These are phyloP conservation scores for Merodon equestris DNA, from an alignment of 2,888 invertebrate genomes.

Conservation along the genomic window DNA sequence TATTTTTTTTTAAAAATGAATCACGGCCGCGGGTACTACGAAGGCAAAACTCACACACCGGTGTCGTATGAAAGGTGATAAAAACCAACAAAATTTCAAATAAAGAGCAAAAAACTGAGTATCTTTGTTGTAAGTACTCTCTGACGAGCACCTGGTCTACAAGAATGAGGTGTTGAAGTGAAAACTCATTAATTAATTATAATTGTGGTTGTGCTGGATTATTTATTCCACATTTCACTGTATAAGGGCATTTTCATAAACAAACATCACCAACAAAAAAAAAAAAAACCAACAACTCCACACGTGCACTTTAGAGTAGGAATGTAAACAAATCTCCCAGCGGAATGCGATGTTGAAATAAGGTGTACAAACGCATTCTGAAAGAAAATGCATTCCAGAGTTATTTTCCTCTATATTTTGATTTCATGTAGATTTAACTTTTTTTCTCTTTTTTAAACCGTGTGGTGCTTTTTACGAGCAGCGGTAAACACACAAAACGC, in stretches of 20 bases:
- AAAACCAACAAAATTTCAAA: slow-evolving; percentile 37
- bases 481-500: slow-evolving; percentile 57
- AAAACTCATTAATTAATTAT: slow-evolving; percentile 50
- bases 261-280: slow-evolving; percentile 15
- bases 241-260: slow-evolving; percentile 33
- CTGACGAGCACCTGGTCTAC: background rate
- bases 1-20: no score
- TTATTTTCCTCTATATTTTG: no score
- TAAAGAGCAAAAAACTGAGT: background rate
- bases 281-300: slow-evolving; percentile 30
- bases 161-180: slow-evolving; percentile 56
- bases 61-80: slow-evolving; percentile 29
- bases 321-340: slow-evolving; percentile 58
- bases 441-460: slow-evolving; percentile 6
- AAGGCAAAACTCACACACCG: background rate
- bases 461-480: slow-evolving; percentile 31
- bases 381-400: slow-evolving; percentile 11
- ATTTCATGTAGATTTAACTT: background rate
- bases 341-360: slow-evolving; percentile 50
- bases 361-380: slow-evolving; percentile 30
- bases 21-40: no score
- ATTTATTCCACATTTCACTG: background rate
- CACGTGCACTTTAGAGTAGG: slow-evolving; percentile 51
- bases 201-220: slow-evolving; percentile 39
- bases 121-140: background rate